Evolutionary conservation across 2,113 vertebrate species (phyloP), one percentile per base, ranked within the genome.

Genomic region (Albula glossodonta): DNA sequence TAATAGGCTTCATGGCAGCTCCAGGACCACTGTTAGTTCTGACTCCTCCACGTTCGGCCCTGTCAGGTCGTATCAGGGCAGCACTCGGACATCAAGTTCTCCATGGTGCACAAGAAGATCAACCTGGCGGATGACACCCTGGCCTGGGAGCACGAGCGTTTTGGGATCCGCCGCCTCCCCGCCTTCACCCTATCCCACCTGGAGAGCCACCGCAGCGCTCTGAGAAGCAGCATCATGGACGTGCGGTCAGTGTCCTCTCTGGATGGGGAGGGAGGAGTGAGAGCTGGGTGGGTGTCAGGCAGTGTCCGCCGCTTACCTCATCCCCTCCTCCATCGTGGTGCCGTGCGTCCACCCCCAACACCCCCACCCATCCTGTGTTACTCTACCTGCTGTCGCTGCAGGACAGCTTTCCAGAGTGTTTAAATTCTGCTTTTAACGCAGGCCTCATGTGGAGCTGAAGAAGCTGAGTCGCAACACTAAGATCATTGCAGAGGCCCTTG

Each of bases 61-160:
- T 50, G 17, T 84, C 92, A 99, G 98, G 97, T 99, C 85, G 91
- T 95, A 0, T 52, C 92, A 0, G 96, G 92, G 90, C 98, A 99
- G 91, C 97, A 97, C 90, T 96, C 97, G 0, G 97, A 97, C 82
- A 94, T 99, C 41, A 97, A 95, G 90, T 99, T 99, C 89, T 98
- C 98, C 87, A 99, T 99, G 98, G 96, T 99, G 84, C 98, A 99
- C 94, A 99, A 99, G 95, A 99, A 99, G 91, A 99, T 99, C 91
- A 99, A 99, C 94, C 92, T 99, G 91, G 98, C 98, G 0, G 98
- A 99, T 4, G 98, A 99, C 89, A 97, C 97, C 90, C 93, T 99
- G 93, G 98, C 98, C 0, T 99, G 98, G 98, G 98, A 99, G 87
- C 98, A 99, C 0, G 98, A 99, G 91, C 98, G 98, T 1, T 99